Conservation (phyloP, 2,888 invertebrate species). For the Crocallis elinguaria region DNA sequence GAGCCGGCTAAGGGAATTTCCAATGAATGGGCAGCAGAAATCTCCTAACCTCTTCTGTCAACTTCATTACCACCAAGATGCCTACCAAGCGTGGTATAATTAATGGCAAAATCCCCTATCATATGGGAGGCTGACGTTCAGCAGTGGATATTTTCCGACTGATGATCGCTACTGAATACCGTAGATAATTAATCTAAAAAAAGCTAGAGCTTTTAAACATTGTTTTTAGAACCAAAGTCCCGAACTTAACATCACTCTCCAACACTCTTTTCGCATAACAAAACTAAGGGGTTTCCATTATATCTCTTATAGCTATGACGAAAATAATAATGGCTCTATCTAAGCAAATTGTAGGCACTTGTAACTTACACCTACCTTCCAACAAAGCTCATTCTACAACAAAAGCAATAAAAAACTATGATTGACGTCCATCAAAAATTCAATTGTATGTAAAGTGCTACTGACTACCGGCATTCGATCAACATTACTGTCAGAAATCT, state of each 20-base stretch:
- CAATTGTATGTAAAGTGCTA: conserved; percentile 28
- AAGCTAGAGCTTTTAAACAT: no score
- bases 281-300: not conserved
- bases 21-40: no score
- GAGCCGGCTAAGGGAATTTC: no score
- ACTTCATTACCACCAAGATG: no score
- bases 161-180: no score
- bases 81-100: no score
- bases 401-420: conserved; percentile 20
- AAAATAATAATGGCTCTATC: not conserved
- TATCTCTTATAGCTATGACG: not conserved
- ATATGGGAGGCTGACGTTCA: no score
- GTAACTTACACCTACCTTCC: conserved; percentile 3
- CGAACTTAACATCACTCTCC: not conserved
- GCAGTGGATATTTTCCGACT: no score
- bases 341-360: not conserved
- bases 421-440: conserved; percentile 28
- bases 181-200: no score
- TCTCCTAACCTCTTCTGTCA: no score
- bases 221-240: no score
- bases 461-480: conserved; percentile 28
- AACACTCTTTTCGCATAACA: not conserved
- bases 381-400: conserved; percentile 13
- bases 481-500: conserved; percentile 15
- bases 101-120: no score